These are phyloP conservation scores for Tenrec ecaudatus DNA, from an alignment of 2,113 vertebrate species.

Conservation along the genomic window DNA sequence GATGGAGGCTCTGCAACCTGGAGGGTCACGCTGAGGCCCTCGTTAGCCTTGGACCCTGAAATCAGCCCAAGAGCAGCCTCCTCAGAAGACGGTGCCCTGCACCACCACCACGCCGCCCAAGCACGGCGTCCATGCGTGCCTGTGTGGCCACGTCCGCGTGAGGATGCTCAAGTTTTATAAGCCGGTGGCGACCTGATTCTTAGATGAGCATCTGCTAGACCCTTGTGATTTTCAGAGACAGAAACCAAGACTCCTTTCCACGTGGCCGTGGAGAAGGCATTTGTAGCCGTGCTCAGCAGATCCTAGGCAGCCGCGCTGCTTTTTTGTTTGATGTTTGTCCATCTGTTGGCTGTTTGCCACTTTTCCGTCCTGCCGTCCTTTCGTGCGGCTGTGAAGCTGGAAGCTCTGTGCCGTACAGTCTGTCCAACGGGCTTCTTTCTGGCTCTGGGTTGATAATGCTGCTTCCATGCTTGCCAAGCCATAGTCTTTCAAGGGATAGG, in stretches of 20 bases:
- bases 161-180: background rate
- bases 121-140: background rate
- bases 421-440: background rate
- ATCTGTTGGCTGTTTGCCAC: too few relatives aligned
- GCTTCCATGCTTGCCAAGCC: background rate
- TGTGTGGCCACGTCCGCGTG: background rate
- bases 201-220: too few relatives aligned
- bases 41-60: background rate
- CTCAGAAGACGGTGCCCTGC: background rate
- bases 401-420: background rate
- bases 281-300: too few relatives aligned
- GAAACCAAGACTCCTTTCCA: too few relatives aligned
- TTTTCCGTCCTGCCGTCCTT: background rate
- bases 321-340: too few relatives aligned
- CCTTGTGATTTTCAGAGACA: background rate
- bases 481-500: background rate
- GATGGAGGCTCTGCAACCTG: background rate
- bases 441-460: background rate
- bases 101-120: too few relatives aligned
- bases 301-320: too few relatives aligned
- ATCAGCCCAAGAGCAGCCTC: fast-evolving
- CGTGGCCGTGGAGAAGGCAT: too few relatives aligned
- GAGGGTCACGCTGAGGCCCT: background rate
- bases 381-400: background rate
- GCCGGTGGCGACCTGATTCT: background rate